Evolutionary conservation across 2,888 invertebrate genomes (phyloP), one percentile per base, ranked within the genome.

Genomic region (Vanessa cardui): DNA sequence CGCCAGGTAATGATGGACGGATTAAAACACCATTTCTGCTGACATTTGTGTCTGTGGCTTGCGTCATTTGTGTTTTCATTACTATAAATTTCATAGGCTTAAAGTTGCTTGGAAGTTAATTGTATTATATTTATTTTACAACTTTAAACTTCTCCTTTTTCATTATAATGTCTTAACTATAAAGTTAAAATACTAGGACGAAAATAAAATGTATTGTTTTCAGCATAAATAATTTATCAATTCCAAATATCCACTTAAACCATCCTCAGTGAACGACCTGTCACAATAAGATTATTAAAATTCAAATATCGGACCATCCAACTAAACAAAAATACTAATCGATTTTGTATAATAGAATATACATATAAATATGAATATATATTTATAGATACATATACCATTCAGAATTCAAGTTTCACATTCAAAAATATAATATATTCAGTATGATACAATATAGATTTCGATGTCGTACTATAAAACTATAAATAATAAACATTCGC

Each of bases 11-110:
- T 87, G 88, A 89, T 87, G 88, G 81, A 82, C 77, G 90, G 90
- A 90, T 92, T 90, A 90, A 89, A 88, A 88, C 87, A 88, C 86
- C 82, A 85, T 88, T 90, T 87, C 86, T 83, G 85, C 83, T 88
- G 89, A 88, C 86, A 81, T 81, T 86, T 83, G 82, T 85, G 82
- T 82, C 83, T 81, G 83, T 63, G 65, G 59, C 26, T 64, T 33
- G 47, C 58, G 52, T 56, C 44, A 59, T 69, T 63, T 69, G 59
- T 66, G 49, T 60, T 69, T 49, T 20, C 52, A 62, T 61, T 66
- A 21, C 52, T 54, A 46, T 59, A 60, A 60, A 56, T 31, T 56
- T 54, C 16, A 54, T 31, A 39, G 33, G 16, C 16, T 56, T 33
- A 56, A 56, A 31, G 8, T 39, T 18, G 18, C 18, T 12, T 33